These are phyloP conservation scores for Circaetus cinerascens DNA, from an alignment of 2,113 vertebrate genomes.

Conservation along the genomic window DNA sequence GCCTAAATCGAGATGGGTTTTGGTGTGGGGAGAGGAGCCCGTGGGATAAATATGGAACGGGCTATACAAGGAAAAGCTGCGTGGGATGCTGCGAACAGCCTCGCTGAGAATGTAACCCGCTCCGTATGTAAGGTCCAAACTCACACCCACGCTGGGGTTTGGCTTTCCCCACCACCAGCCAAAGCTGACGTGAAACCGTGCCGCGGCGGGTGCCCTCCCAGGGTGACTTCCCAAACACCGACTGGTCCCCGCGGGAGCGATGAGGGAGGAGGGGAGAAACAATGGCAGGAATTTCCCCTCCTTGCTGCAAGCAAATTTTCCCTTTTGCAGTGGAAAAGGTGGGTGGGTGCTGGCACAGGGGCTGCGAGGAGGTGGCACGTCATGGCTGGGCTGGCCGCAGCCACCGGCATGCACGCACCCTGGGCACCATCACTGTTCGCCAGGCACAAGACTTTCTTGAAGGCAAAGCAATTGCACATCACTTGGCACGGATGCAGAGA, in stretches of 20 bases:
- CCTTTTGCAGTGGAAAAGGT: not conserved
- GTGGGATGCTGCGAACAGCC: conserved; percentile 32
- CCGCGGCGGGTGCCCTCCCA: fast-evolving
- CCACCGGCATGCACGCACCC: fast-evolving
- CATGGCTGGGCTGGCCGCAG: not conserved
- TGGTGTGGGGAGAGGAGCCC: not conserved
- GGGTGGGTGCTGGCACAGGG: not conserved
- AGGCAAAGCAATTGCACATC: not conserved
- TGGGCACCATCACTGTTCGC: fast-evolving
- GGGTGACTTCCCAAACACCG: not conserved
- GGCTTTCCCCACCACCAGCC: not conserved
- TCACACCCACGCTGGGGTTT: not conserved
- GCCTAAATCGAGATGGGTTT: not conserved
- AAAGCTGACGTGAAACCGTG: not conserved
- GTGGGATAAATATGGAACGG: not conserved
- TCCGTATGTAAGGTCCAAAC: not conserved
- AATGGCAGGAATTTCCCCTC: not conserved
- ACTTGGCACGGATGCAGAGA: not conserved
- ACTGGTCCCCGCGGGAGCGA: fast-evolving
- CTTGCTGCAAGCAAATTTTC: not conserved
- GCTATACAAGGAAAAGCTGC: conserved; percentile 36
- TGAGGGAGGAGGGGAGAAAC: not conserved
- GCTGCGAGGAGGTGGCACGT: not conserved
- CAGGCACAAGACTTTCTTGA: not conserved
- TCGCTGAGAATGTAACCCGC: not conserved